phyloP scores from a whole-genome alignment of 2,797 vertebrate genomes.

The Microctenopoma steveboyesi region DNA sequence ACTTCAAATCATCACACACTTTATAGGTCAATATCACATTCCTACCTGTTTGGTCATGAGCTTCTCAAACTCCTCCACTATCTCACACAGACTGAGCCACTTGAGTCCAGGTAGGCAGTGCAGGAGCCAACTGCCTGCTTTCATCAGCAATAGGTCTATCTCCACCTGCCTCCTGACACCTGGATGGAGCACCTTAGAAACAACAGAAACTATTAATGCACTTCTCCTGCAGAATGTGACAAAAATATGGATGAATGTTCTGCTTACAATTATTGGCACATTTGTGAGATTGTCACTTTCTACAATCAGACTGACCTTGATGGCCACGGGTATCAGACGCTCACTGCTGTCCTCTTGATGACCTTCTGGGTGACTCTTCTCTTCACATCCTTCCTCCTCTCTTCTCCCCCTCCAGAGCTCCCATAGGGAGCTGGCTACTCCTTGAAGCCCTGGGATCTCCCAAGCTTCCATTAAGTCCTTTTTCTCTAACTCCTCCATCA shows the following conservation, averaged over 20 bases:
- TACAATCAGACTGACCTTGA: constrained; percentile 85
- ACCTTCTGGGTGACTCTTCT: constrained; percentile 23
- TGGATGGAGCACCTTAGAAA: constrained; percentile 90
- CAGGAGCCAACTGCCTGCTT: constrained; percentile 86
- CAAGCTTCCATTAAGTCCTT: constrained; percentile 83
- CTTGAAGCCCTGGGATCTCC: constrained; percentile 82
- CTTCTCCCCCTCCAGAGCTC: constrained; percentile 53
- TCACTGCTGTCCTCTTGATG: constrained; percentile 31
- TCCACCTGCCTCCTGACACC: constrained; percentile 89
- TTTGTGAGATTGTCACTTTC: not conserved
- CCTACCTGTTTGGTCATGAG: constrained; percentile 95
- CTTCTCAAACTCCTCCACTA: constrained; percentile 95
- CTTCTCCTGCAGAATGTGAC: not conserved
- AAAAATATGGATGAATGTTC: not conserved
- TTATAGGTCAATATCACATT: not conserved
- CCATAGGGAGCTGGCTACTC: constrained; percentile 66
- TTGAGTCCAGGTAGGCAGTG: constrained; percentile 89
- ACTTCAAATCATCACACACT: not conserved
- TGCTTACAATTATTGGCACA: not conserved
- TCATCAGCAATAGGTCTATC: constrained; percentile 92
- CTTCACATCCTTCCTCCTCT: constrained; percentile 46
- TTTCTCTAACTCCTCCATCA: constrained; percentile 67
- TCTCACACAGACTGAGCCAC: constrained; percentile 93
- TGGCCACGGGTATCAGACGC: constrained; percentile 87
- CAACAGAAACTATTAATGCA: not conserved